Base-by-base conservation (phyloP, 1,140 invertebrate species). In the Ditylenchus dipsaci region DNA sequence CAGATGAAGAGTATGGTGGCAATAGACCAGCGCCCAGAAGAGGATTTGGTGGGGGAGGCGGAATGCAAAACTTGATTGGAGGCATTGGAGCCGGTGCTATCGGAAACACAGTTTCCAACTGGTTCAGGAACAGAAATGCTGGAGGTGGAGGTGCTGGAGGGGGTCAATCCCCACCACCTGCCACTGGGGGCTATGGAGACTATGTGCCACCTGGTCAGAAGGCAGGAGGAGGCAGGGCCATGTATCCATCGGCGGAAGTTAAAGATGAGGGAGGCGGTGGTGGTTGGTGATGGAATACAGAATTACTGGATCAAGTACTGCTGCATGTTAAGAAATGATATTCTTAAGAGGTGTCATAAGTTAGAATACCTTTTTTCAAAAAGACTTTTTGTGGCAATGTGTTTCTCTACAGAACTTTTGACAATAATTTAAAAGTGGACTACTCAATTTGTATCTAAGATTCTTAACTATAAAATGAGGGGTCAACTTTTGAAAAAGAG, bases 191-290 rank as follows among this genome's bases (percentile, higher is more conserved):
- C 19, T 19, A 66, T 29, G 42, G 26, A 43, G 17, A 29, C 26
- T 27, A 26, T 42, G 26, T 43, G 30, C 5, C 53, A 67, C 67
- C 19, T 58, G 66, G 64, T 30, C 43, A 67, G 33, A 21, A 33
- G 27, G 66, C 59, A 7, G 26, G 0, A 19, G 61, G 15, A 30
- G 65, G 66, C 26, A 30, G 63, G 19, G 66, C 23, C 8, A 13
- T 68, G 17, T 68, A 68, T 38, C 66, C 66, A 56, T 68, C 66
- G 3, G 26, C 21, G 7, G 57, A 62, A 56, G 64, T 47, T 0
- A 68, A 68, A 19, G 66, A 68, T 33, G 67, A 68, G 17, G 66
- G 66, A 57, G 66, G 66, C 42, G 66, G 66, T 17, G 66, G 66
- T n/a, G 0, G 23, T 29, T 68, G 59, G 59, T 68, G 64, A 66